Evolutionary conservation across 2,113 vertebrate species (phyloP).

Genomic region (Lophotis ruficrista): DNA sequence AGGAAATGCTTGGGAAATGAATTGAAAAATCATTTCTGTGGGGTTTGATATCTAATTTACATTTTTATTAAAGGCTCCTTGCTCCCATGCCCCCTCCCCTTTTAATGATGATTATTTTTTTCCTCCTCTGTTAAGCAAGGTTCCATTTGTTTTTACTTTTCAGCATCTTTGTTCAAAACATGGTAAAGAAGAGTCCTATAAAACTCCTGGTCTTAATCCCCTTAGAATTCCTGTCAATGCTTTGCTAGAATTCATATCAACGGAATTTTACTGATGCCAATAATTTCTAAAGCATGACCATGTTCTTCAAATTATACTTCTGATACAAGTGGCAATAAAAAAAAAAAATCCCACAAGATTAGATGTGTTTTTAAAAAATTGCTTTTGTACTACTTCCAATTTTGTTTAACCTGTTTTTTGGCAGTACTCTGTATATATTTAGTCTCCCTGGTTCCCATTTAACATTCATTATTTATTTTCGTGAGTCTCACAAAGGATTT

Average conservation of each 20-base stretch:
- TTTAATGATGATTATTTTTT: not conserved
- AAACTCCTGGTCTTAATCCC: not conserved
- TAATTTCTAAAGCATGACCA: not conserved
- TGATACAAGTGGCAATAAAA: not conserved
- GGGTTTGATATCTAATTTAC: not conserved
- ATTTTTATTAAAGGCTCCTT: not conserved
- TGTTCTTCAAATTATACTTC: not conserved
- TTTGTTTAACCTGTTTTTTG: not conserved
- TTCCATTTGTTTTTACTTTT: not conserved
- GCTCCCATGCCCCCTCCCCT: fast-evolving
- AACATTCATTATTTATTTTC: not conserved
- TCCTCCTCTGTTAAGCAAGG: not conserved
- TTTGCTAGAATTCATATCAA: not conserved
- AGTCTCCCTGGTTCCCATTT: not conserved
- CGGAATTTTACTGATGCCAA: not conserved
- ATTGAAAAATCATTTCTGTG: not conserved
- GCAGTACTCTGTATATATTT: not conserved
- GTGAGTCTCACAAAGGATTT: not conserved
- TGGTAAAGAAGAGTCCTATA: not conserved
- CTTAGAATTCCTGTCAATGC: not conserved
- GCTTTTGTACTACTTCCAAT: not conserved
- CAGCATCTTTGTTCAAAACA: not conserved
- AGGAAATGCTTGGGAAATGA: not conserved
- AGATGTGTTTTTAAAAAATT: not conserved
- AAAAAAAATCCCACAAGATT: not conserved